phyloP scores from a whole-genome alignment of 2,797 vertebrate genomes.

The Synanceia verrucosa region DNA sequence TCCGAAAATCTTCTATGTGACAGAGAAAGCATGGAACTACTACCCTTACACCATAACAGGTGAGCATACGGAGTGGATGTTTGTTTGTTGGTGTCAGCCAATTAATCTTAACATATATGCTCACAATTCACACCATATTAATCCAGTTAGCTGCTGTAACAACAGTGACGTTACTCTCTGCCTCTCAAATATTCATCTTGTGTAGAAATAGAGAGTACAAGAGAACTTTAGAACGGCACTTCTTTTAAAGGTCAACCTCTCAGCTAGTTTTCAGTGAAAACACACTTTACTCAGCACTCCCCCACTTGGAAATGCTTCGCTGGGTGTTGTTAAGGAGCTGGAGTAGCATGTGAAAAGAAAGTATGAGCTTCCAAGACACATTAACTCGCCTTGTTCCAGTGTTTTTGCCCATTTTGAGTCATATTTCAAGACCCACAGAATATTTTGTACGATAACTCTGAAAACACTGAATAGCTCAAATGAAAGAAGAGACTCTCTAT shows the following conservation, averaged over 20 bases:
- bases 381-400: no score
- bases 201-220: background rate
- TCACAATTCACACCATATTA: background rate
- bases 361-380: background rate
- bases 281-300: constrained; percentile 1
- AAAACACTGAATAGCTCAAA: no score
- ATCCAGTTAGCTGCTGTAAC: background rate
- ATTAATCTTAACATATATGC: background rate
- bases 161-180: background rate
- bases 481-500: no score
- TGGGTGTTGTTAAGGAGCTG: constrained; percentile 7
- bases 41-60: constrained; percentile 98
- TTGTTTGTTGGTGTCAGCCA: background rate
- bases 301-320: constrained; percentile 10
- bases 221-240: background rate
- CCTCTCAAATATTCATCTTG: background rate
- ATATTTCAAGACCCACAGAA: no score
- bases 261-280: background rate
- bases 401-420: no score
- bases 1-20: constrained; percentile 98
- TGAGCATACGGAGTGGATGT: constrained; percentile 58
- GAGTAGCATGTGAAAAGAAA: constrained; percentile 19
- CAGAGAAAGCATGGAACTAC: constrained; percentile 98
- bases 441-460: no score
- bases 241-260: constrained; percentile 27